Conservation (phyloP, 2,113 vertebrate genomes). For the Corythoichthys haematopterus region DNA sequence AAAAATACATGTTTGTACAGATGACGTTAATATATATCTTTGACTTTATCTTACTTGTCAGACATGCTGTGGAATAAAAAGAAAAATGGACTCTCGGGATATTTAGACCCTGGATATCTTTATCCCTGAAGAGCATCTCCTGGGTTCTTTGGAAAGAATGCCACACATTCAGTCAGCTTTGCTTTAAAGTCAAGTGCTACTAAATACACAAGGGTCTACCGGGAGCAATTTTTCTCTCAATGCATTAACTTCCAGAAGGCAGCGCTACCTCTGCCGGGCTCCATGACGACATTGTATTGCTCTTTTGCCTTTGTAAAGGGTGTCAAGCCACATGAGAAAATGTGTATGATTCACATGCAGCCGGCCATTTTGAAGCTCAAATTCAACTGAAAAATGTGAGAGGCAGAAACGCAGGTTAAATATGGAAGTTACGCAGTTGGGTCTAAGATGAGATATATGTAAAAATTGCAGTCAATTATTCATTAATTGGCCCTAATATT, state of each 20-base stretch:
- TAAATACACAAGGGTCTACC: constrained; percentile 46
- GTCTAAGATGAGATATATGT: too few relatives aligned
- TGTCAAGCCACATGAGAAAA: constrained; percentile 41
- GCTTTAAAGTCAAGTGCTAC: constrained; percentile 61
- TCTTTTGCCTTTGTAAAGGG: constrained; percentile 43
- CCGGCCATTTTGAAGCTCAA: constrained; percentile 43
- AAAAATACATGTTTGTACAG: background rate
- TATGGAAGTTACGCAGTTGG: constrained; percentile 1
- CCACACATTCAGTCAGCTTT: constrained; percentile 36
- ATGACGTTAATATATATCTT: constrained; percentile 3
- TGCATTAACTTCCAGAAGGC: constrained; percentile 60
- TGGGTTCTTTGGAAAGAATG: constrained; percentile 19
- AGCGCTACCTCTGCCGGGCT: constrained; percentile 51
- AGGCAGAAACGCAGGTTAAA: constrained; percentile 17
- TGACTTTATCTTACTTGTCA: background rate
- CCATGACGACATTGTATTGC: constrained; percentile 65
- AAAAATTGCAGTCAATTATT: too few relatives aligned
- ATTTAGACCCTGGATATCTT: constrained; percentile 11
- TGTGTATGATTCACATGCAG: constrained; percentile 38
- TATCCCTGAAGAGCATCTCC: constrained; percentile 28
- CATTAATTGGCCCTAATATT: too few relatives aligned
- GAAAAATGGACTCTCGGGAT: constrained; percentile 6
- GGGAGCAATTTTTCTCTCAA: constrained; percentile 60
- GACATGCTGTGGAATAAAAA: background rate
- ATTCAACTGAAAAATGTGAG: constrained; percentile 25